Conservation (phyloP, 2,888 invertebrate species). For the Trichogramma evanescens region DNA sequence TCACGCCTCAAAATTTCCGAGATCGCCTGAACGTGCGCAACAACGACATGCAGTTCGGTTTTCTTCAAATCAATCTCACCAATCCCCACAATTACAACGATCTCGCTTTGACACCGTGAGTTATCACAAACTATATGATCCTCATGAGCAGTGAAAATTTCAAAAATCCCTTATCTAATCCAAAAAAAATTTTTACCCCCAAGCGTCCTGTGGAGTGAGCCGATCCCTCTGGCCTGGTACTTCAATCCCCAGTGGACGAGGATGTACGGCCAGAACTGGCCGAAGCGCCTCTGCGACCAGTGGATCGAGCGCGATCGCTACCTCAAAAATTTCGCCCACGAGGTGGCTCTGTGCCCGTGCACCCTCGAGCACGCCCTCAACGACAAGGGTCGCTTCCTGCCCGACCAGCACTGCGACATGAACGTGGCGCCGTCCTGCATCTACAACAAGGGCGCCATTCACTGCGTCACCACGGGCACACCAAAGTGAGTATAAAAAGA, state of each 20-base stretch:
- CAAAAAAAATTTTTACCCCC: background rate
- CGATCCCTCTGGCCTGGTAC: slow-evolving; percentile 90
- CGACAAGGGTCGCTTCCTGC: slow-evolving; percentile 88
- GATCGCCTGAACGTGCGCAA: slow-evolving; percentile 63
- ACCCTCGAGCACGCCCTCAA: slow-evolving; percentile 80
- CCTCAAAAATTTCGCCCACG: slow-evolving; percentile 76
- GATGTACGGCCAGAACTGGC: slow-evolving; percentile 74
- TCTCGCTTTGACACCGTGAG: slow-evolving; percentile 67
- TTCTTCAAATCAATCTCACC: slow-evolving; percentile 79
- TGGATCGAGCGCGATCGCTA: slow-evolving; percentile 84
- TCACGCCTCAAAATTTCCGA: slow-evolving; percentile 67
- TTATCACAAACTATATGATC: slow-evolving; percentile 30
- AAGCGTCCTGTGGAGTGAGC: slow-evolving; percentile 77
- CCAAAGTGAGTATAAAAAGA: slow-evolving; percentile 64
- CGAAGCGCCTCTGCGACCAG: slow-evolving; percentile 74
- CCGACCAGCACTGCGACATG: slow-evolving; percentile 84
- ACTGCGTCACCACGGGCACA: slow-evolving; percentile 86
- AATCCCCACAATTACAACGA: slow-evolving; percentile 63
- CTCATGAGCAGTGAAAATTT: background rate
- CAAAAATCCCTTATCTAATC: too few species aligned
- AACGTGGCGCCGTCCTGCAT: slow-evolving; percentile 83
- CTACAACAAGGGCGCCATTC: slow-evolving; percentile 82
- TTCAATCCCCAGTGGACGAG: slow-evolving; percentile 84
- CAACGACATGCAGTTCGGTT: slow-evolving; percentile 75
- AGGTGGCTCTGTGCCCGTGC: slow-evolving; percentile 84